Conservation (phyloP, 2,888 invertebrate genomes). For the Griposia aprilina region DNA sequence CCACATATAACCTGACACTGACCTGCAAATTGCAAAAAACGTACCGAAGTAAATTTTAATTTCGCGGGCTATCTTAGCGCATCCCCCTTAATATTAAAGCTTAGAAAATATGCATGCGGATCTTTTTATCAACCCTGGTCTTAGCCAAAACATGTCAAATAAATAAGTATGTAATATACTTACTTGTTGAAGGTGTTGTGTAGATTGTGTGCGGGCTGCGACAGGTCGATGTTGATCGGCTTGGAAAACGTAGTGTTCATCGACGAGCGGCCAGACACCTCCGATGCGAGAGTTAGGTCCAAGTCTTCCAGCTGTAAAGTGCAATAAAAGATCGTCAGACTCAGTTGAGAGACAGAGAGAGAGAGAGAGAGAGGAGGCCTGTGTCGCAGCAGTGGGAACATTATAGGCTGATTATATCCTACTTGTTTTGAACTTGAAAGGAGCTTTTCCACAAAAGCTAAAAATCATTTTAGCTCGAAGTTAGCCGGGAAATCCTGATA, state of each 20-base stretch:
- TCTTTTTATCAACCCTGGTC: background rate
- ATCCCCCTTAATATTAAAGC: background rate
- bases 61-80: too few species aligned
- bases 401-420: background rate
- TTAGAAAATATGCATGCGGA: slow-evolving; percentile 11
- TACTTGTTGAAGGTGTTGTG: slow-evolving; percentile 89
- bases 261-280: slow-evolving; percentile 77
- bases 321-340: background rate
- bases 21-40: too few species aligned
- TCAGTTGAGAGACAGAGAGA: background rate
- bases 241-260: slow-evolving; percentile 79
- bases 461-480: background rate
- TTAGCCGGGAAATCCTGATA: background rate
- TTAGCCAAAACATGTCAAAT: background rate
- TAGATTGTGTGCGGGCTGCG: slow-evolving; percentile 88
- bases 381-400: background rate
- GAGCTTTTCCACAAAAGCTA: background rate
- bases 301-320: slow-evolving; percentile 83
- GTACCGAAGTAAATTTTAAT: too few species aligned
- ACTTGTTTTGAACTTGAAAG: background rate
- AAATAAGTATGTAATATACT: slow-evolving; percentile 59
- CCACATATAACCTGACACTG: too few species aligned
- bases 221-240: slow-evolving; percentile 88
- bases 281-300: slow-evolving; percentile 77
- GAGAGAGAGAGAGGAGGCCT: background rate